Evolutionary conservation across 2,888 invertebrate genomes (phyloP).

Genomic region (Himalopsyche japonica): DNA sequence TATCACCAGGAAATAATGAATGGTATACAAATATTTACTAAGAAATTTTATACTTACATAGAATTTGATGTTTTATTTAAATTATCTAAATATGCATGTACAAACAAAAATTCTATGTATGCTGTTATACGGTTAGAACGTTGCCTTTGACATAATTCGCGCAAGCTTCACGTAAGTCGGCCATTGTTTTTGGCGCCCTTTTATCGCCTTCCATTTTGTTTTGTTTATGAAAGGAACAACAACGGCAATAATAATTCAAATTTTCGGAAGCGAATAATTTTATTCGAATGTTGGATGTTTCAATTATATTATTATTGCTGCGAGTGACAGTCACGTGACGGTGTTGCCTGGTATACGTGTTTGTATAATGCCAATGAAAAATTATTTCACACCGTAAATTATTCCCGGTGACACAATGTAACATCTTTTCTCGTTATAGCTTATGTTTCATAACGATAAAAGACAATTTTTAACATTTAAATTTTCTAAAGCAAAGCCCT

Average conservation of each 20-base stretch:
- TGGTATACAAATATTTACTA: too few species aligned
- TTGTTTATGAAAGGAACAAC: background rate
- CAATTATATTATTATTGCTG: background rate
- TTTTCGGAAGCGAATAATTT: background rate
- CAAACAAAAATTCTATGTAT: too few species aligned
- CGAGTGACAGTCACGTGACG: background rate
- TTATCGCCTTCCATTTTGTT: background rate
- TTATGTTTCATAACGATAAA: too few species aligned
- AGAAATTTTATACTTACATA: too few species aligned
- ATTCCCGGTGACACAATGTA: background rate
- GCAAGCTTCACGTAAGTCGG: background rate
- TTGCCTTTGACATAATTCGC: background rate
- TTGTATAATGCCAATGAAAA: background rate
- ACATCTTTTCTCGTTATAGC: too few species aligned
- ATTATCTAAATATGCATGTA: too few species aligned
- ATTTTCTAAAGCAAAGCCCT: too few species aligned
- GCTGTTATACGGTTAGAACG: background rate
- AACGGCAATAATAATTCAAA: background rate
- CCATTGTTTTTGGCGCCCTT: background rate
- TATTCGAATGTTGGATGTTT: background rate
- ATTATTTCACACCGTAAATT: background rate
- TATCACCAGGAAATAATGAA: too few species aligned
- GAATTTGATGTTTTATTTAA: too few species aligned
- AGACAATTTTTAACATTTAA: too few species aligned
- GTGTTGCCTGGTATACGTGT: background rate